Evolutionary conservation across 2,113 vertebrate genomes (phyloP).

Genomic region (Puffinus mauretanicus): DNA sequence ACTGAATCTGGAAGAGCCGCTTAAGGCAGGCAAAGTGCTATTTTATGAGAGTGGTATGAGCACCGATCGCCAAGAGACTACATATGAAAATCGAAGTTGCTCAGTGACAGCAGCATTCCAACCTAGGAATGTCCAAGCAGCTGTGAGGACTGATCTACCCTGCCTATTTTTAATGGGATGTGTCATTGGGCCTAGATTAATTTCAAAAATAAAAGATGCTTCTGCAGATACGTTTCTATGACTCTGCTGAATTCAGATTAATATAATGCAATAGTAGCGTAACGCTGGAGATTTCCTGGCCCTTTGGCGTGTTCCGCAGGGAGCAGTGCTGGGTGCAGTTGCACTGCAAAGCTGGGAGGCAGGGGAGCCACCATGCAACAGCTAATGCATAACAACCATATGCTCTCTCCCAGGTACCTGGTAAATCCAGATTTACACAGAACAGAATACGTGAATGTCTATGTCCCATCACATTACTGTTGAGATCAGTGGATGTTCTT

Average conservation of each 20-base stretch:
- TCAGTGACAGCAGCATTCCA: slow-evolving; percentile 4
- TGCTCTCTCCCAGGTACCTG: not conserved
- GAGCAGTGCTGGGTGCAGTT: not conserved
- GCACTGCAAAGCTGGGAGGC: not conserved
- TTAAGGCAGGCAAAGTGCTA: not conserved
- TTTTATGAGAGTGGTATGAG: not conserved
- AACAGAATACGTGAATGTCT: not conserved
- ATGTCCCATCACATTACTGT: not conserved
- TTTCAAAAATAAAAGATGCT: not conserved
- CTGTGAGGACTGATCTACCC: not conserved
- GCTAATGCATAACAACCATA: fast-evolving
- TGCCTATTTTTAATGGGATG: slow-evolving; percentile 45
- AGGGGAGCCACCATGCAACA: not conserved
- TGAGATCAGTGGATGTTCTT: not conserved
- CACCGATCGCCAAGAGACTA: not conserved
- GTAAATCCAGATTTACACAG: not conserved
- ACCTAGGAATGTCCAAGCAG: slow-evolving; percentile 24
- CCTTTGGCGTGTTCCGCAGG: fast-evolving
- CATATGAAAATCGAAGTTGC: not conserved
- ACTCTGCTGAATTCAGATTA: not conserved
- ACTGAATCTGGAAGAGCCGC: not conserved
- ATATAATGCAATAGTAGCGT: not conserved
- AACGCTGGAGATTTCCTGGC: not conserved
- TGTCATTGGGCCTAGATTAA: not conserved
- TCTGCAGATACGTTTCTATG: not conserved